Evolutionary conservation across 2,113 vertebrate genomes (phyloP).

Genomic region (Syngnathus floridae): DNA sequence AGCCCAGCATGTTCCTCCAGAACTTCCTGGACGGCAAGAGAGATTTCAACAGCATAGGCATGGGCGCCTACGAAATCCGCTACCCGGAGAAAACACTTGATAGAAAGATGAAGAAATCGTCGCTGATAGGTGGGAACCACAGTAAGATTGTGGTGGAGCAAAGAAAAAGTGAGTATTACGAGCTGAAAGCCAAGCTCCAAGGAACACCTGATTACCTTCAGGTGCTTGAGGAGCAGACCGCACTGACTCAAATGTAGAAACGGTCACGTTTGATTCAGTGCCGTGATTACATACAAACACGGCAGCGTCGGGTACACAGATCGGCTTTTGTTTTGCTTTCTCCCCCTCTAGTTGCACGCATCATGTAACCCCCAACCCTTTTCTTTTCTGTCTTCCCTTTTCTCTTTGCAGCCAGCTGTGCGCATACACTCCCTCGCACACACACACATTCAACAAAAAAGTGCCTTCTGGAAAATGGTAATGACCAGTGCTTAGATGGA

Average conservation of each 20-base stretch:
- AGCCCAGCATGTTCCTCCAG: constrained; percentile 93
- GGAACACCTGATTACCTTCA: constrained; percentile 97
- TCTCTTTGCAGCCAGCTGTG: constrained; percentile 27
- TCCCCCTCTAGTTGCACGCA: constrained; percentile 21
- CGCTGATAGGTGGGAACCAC: constrained; percentile 94
- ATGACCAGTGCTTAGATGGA: constrained; percentile 87
- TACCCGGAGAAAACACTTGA: constrained; percentile 96
- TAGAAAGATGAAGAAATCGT: constrained; percentile 94
- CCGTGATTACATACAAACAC: constrained; percentile 39
- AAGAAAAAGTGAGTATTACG: constrained; percentile 96
- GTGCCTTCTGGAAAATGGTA: constrained; percentile 94
- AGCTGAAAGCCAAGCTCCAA: constrained; percentile 97
- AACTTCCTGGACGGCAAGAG: constrained; percentile 94
- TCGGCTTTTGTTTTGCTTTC: constrained; percentile 32
- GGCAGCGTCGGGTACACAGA: constrained; percentile 27
- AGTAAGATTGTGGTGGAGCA: constrained; percentile 98
- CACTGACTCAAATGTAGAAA: constrained; percentile 72
- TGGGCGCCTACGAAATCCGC: constrained; percentile 94
- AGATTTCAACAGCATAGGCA: constrained; percentile 96
- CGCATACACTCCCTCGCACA: constrained; percentile 24
- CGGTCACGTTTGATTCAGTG: constrained; percentile 47
- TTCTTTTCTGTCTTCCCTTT: constrained; percentile 28
- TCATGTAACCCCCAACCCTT: constrained; percentile 16
- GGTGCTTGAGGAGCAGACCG: constrained; percentile 98
- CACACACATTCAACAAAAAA: constrained; percentile 74